Evolutionary conservation across 2,113 vertebrate genomes (phyloP), one percentile per base, ranked within the genome.

Genomic region (Eulacestoma nigropectus): DNA sequence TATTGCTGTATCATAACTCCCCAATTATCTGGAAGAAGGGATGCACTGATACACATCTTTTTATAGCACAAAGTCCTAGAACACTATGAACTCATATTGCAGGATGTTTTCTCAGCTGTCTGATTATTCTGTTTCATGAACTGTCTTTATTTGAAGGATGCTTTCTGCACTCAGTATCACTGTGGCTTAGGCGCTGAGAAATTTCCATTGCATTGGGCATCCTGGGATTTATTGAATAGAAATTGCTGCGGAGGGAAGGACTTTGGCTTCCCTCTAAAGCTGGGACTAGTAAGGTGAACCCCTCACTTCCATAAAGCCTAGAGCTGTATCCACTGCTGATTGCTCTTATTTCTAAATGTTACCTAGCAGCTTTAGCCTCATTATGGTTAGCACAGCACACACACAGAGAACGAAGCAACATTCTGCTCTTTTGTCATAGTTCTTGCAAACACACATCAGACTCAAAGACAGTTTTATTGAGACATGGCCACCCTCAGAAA

Each of bases 61-160:
- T 89, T 69, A 87, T 67, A 62, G 42, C 41, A 80, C 33, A n/a
- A 21, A 64, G 21, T 55, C 62, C 78, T 79, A 42, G 89, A 95
- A 94, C 77, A 44, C 57, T 42, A 18, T n/a, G 70, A 85, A 89
- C 69, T 76, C 57, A 25, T 42, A 68, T 18, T 69, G 32, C 62
- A 96, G 53, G 46, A 56, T 83, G 55, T 89, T 93, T 91, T 72
- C 89, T 94, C 84, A 87, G 70, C 77, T 79, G 62, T 68, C 62
- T 91, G 81, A 82, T 76, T 78, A 82, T 84, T 90, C 62, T 79
- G 26, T 75, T 95, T 91, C 87, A 84, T 62, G 87, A 84, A 62
- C 22, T 16, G 79, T 32, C 41, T 73, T 91, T 69, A 84, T 79
- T 4, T 93, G 77, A 64, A 91, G 27, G 57, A 73, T 82, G 37